Evolutionary conservation across 2,113 vertebrate genomes (phyloP), one percentile per base, ranked within the genome.

Genomic region (Erythrolamprus reginae): DNA sequence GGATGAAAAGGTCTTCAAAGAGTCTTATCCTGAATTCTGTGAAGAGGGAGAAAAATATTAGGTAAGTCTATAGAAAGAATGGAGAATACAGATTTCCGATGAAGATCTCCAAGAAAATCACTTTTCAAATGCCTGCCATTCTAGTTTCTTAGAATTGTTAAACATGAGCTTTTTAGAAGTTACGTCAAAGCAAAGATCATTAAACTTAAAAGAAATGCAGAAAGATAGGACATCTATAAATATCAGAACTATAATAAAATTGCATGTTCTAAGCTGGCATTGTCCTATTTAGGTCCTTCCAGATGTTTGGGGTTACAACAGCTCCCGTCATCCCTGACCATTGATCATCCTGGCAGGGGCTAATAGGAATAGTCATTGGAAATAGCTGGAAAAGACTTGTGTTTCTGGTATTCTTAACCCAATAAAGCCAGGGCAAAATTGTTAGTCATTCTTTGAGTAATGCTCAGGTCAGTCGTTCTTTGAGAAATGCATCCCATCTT

Each of bases 401-500:
- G 52, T 87, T 77, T 38, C 0, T 3, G n/a, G n/a, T n/a, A n/a
- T n/a, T n/a, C 26, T 15, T 47, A 58, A 89, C 9, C 24, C 83
- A 89, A 58, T n/a, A 65, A 70, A 55, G 83, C 24, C 1, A 56
- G 28, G 26, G n/a, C 55, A 56, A 51, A 10, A 8, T 2, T 83
- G 33, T 48, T 48, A 28, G 47, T 83, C 26, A 28, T 24, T 48
- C 15, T 89, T 82, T 47, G 28, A 21, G 45, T n/a, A 24, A 38
- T 10, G 52, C 15, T 89, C 24, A 51, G 42, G n/a, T 58, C 2
- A 0, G 48, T 89, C 94, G n/a, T n/a, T n/a, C n/a, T n/a, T n/a
- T n/a, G n/a, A n/a, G n/a, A n/a, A n/a, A n/a, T 70, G 21, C 92
- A 92, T 88, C 5, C 5, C 92, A 58, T 65, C 82, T 91, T 89